A percentile compares a stretch with the other conserved stretches of the same genome.
Conservation (phyloP, 2,113 vertebrate genomes). For the Eurystomus gularis region DNA sequence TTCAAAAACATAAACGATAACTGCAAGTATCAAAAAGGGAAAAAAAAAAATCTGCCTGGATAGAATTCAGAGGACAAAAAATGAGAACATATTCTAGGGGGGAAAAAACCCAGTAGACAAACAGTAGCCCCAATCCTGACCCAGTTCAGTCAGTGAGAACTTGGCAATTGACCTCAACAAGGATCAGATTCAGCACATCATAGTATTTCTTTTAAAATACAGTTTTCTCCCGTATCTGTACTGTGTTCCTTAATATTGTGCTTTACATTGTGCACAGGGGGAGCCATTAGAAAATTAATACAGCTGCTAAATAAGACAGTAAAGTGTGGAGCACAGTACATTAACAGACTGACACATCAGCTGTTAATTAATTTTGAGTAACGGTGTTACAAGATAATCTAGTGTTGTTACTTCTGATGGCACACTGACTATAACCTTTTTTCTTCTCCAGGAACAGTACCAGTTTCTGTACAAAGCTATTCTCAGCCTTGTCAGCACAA, state of each 20-base stretch:
- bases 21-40: not conserved
- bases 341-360: not conserved
- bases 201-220: not conserved
- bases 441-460: constrained; percentile 86
- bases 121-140: not conserved
- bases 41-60: not conserved
- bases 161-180: not conserved
- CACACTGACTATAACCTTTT: not conserved
- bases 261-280: not conserved
- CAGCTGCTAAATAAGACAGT: not conserved
- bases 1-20: not conserved
- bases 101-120: not conserved
- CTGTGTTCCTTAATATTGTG: not conserved
- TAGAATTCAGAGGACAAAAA: not conserved
- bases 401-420: not conserved
- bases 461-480: constrained; percentile 96
- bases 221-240: not conserved
- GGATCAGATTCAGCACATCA: not conserved
- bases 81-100: not conserved
- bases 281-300: not conserved
- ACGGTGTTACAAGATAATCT: not conserved
- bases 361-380: not conserved
- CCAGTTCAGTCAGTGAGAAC: not conserved
- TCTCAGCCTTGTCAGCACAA: constrained; percentile 89
- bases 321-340: not conserved